These are phyloP conservation scores for Chloroceryle amazona DNA, from an alignment of 2,797 vertebrate species.

Conservation along the genomic window DNA sequence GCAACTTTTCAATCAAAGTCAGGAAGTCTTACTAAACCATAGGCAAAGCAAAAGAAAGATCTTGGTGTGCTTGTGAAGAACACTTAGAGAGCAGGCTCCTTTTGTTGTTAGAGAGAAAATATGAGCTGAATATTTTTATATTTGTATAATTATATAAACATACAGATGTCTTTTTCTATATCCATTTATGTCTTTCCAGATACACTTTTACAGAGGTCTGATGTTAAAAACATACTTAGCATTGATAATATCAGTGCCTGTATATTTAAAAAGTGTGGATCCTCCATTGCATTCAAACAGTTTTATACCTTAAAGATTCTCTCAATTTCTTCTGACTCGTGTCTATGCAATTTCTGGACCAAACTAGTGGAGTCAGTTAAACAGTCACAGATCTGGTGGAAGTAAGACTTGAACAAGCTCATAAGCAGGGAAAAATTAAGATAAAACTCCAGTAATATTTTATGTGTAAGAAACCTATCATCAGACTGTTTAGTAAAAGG, in stretches of 20 bases:
- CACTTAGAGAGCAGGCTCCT: background rate
- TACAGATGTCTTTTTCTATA: background rate
- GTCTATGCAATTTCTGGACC: background rate
- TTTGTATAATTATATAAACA: background rate
- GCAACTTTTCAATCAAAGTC: conserved; percentile 15
- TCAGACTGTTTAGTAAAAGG: background rate
- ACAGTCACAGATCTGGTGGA: background rate
- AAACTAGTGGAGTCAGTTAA: background rate
- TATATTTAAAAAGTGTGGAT: background rate
- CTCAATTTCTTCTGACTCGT: background rate
- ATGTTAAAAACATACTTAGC: background rate
- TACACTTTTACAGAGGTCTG: background rate
- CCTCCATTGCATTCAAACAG: background rate
- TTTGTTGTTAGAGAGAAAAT: background rate
- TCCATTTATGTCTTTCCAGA: background rate
- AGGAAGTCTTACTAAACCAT: background rate
- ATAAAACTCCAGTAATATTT: background rate
- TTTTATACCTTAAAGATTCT: background rate
- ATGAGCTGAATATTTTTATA: background rate
- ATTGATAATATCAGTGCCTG: background rate
- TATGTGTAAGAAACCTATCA: accelerated
- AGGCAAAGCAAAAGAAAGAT: background rate
- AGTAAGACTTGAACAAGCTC: background rate
- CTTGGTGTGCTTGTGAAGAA: background rate
- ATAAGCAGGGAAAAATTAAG: background rate